phyloP scores from a whole-genome alignment of 2,113 vertebrate species.

The Saguinus midas region DNA sequence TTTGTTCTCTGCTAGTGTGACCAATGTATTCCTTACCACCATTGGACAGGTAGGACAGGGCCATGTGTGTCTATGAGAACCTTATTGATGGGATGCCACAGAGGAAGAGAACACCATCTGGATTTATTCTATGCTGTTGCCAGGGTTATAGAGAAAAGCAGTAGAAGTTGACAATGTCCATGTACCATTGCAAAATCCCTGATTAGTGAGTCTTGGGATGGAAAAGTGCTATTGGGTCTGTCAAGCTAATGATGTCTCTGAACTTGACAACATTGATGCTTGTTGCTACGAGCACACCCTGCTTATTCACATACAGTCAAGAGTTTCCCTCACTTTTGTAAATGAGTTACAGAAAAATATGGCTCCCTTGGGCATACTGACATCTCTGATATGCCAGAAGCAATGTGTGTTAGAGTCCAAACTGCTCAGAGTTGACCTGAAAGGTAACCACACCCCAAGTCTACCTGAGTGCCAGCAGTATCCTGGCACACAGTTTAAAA shows the following conservation, averaged over 20 bases:
- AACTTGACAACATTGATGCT: neutral
- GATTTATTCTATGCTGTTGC: neutral
- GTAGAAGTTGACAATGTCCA: neutral
- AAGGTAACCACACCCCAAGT: too few species aligned
- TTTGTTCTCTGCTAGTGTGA: neutral
- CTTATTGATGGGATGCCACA: neutral
- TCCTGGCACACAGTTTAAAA: neutral
- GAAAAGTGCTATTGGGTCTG: fast-evolving
- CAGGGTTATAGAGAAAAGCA: neutral
- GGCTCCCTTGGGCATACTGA: neutral
- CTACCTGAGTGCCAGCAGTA: neutral
- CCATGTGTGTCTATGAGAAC: neutral
- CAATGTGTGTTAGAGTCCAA: neutral
- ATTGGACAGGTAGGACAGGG: neutral
- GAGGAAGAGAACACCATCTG: neutral
- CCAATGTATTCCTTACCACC: neutral
- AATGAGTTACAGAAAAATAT: neutral
- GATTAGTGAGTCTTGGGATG: neutral
- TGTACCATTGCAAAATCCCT: neutral
- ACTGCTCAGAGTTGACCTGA: neutral
- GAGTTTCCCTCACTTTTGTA: neutral
- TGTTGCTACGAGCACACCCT: neutral
- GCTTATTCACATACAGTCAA: neutral
- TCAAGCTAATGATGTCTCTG: neutral
- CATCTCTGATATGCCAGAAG: neutral